Evolutionary conservation across 2,797 vertebrate species (phyloP), one percentile per base, ranked within the genome.

Genomic region (Crax fasciolata): DNA sequence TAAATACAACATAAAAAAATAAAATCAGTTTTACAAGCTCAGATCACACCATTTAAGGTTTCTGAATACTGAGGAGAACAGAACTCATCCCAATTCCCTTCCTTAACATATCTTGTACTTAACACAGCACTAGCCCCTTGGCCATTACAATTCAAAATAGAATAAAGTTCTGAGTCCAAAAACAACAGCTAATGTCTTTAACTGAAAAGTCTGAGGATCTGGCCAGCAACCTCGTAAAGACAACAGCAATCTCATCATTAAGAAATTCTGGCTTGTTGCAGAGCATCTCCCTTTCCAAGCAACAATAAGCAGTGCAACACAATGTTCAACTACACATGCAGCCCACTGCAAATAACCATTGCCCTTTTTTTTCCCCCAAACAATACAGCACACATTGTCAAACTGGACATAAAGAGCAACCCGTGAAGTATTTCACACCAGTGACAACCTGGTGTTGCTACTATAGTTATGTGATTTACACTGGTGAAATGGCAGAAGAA

Each of bases 21-120:
- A 62, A 72, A 62, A 63, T 20, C 6, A 5, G 5, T 35, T 74
- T 80, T 87, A 81, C 25, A 48, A 68, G 18, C 32, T 74, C 38
- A 66, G 51, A 54, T 73, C 13, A 15, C 3, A 32, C 6, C 1
- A 35, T 13, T 82, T 11, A 15, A 93, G 38, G 30, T 59, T 86
- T 77, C 59, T 89, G 62, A 81, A 84, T 9, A 14, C 21, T 41
- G 27, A 59, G 13, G 8, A 59, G 23, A 75, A 58, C 24, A 74
- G 74, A 80, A 18, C 5, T 55, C n/a, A 73, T 13, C 11, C 18
- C 46, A 25, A 19, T 10, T 4, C 23, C 1, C 4, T 62, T 54
- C 49, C 25, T 24, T 11, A 54, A 9, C 0, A 0, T 59, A 41
- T 35, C 27, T 89, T 24, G 6, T 28, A 30, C 20, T 8, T 13